Evolutionary conservation across 2,113 vertebrate species (phyloP).

Genomic region (Lynx canadensis): DNA sequence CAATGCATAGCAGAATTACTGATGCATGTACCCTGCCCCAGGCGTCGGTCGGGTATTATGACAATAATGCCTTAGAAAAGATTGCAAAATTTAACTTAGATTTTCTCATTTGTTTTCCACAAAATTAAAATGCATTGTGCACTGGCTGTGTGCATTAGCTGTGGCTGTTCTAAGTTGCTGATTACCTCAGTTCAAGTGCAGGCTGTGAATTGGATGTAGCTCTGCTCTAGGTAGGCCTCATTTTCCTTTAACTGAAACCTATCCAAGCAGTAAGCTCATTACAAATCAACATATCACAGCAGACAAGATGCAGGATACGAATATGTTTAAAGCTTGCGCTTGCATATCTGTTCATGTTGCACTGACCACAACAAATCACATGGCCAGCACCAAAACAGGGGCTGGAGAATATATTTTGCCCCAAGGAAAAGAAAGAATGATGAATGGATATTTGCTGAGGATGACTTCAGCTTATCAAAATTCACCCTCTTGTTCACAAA

Average conservation of each 20-base stretch:
- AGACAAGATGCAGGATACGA: background rate
- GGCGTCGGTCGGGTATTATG: background rate
- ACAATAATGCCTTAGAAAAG: background rate
- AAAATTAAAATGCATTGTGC: background rate
- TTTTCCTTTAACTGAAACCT: background rate
- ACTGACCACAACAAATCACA: background rate
- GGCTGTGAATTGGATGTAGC: background rate
- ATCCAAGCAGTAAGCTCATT: background rate
- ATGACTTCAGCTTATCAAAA: background rate
- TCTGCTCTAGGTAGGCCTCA: background rate
- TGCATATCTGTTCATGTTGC: background rate
- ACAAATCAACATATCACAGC: background rate
- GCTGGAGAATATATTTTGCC: background rate
- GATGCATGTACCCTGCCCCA: background rate
- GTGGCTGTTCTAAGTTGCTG: background rate
- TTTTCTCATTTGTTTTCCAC: background rate
- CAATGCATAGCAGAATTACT: background rate
- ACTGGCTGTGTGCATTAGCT: background rate
- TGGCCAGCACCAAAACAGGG: background rate
- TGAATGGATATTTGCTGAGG: background rate
- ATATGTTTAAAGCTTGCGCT: background rate
- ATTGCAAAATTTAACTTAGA: background rate
- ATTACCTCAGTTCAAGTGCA: background rate
- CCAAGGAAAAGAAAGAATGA: background rate
- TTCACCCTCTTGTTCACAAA: background rate